Evolutionary conservation across 2,888 invertebrate genomes (phyloP), one percentile per base, ranked within the genome.

Genomic region (Eupithecia vulgata): DNA sequence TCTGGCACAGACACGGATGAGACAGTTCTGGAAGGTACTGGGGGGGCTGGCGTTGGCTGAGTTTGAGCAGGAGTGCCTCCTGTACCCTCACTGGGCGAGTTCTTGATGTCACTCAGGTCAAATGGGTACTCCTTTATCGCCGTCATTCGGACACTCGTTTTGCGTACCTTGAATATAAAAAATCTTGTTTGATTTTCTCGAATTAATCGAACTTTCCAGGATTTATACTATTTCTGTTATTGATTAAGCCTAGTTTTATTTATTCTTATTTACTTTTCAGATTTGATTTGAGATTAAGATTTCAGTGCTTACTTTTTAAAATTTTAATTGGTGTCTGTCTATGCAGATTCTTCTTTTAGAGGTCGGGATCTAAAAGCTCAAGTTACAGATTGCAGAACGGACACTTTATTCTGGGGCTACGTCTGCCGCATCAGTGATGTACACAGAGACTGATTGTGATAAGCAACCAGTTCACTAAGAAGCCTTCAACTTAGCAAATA

Each of bases 101-200:
- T 89, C 79, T 89, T 84, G 75, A 94, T 85, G 80, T 94, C 94
- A 79, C 94, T 94, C 68, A 94, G 85, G 81, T 95, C 95, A 82
- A 95, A 95, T 13, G 95, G 95, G 78, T 95, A 95, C 80, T 95
- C 95, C 82, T 93, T 94, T 81, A 95, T 95, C 73, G 94, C 91
- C 79, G 95, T 90, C 95, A 95, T 95, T 89, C 93, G 91, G 84
- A 93, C 84, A 86, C 94, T 94, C 77, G 94, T 94, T 85, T 94
- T 94, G 75, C 94, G 92, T 72, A 93, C 94, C 94, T 94, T 88
- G 37, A 90, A 90, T 17, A 12, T 21, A 10, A 71, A 70, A 72
- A 71, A 40, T 17, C 52, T 48, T 40, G 12, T 34, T 61, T 64
- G 15, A 64, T 13, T 48, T 30, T 25, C 21, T 21, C 5, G 6